phyloP scores from a whole-genome alignment of 2,113 vertebrate species.

The Boulengeromyrus knoepffleri region DNA sequence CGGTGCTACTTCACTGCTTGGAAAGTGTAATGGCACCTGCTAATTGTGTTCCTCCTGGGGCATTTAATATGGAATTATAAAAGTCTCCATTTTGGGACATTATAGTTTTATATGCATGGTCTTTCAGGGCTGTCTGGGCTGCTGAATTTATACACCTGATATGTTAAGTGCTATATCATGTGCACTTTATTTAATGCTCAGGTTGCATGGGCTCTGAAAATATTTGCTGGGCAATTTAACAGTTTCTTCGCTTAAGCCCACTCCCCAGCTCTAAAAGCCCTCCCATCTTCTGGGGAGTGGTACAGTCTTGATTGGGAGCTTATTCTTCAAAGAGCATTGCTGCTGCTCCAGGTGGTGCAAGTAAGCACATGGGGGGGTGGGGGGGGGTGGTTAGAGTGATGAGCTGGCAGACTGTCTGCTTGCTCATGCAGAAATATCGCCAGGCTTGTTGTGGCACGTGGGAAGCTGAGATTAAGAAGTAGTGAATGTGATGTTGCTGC shows the following conservation, averaged over 20 bases:
- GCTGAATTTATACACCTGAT: background rate
- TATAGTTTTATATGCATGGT: too few relatives aligned
- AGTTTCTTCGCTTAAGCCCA: background rate
- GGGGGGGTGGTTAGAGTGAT: conserved; percentile 32
- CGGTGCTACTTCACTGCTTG: background rate
- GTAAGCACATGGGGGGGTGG: background rate
- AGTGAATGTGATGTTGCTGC: background rate
- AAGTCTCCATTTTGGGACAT: background rate
- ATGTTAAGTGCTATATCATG: background rate
- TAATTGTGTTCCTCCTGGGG: background rate
- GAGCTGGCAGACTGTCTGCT: conserved; percentile 49
- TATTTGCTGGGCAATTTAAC: background rate
- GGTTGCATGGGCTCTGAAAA: background rate
- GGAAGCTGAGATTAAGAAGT: background rate
- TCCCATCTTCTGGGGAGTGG: background rate
- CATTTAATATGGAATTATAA: background rate
- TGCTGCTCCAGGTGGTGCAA: background rate
- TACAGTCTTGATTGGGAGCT: background rate
- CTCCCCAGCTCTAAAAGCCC: background rate
- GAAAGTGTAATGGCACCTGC: background rate
- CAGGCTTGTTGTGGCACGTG: conserved; percentile 30
- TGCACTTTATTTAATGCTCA: conserved; percentile 1
- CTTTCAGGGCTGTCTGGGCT: background rate
- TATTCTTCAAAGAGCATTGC: background rate
- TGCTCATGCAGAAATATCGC: conserved; percentile 50